Percentiles rank a stretch among this genome's conserved stretches.
Conservation (phyloP, 2,888 invertebrate genomes). For the Drosophila neotestacea region DNA sequence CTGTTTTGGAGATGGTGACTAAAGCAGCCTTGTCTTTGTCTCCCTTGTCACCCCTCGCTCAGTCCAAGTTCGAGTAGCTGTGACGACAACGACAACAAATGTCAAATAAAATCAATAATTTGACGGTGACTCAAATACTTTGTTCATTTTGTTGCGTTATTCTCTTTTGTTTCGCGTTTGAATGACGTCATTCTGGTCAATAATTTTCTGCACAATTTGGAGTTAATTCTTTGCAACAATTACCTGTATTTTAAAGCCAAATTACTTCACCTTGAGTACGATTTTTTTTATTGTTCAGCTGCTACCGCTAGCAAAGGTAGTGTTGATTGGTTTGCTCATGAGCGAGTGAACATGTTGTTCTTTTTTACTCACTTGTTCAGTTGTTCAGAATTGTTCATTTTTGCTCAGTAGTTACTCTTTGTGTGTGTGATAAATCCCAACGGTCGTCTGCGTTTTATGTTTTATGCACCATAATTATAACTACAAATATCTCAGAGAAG, state of each 20-base stretch:
- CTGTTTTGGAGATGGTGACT: constrained; percentile 57
- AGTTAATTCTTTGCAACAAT: constrained; percentile 40
- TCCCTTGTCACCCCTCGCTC: constrained; percentile 33
- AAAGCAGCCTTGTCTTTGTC: constrained; percentile 62
- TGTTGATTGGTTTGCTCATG: too few relatives aligned
- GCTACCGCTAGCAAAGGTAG: constrained; percentile 40
- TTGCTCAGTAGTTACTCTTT: too few relatives aligned
- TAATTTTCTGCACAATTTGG: constrained; percentile 17
- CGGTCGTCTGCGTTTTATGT: too few relatives aligned
- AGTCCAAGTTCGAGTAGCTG: constrained; percentile 52
- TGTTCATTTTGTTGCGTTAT: constrained; percentile 2
- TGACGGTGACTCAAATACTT: constrained; percentile 26
- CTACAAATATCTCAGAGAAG: too few relatives aligned
- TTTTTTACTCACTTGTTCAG: too few relatives aligned
- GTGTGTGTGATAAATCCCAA: too few relatives aligned
- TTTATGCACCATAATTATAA: too few relatives aligned
- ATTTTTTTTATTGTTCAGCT: constrained; percentile 62
- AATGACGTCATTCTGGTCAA: constrained; percentile 32
- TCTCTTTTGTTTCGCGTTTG: neutral
- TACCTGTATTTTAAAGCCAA: constrained; percentile 71
- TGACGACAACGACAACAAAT: constrained; percentile 66
- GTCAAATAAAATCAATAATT: constrained; percentile 73
- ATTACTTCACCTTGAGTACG: constrained; percentile 74
- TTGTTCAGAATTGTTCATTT: too few relatives aligned
- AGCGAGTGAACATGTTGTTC: too few relatives aligned